Base-by-base conservation (phyloP, 1,140 invertebrate genomes). In the Notospermus geniculatus region DNA sequence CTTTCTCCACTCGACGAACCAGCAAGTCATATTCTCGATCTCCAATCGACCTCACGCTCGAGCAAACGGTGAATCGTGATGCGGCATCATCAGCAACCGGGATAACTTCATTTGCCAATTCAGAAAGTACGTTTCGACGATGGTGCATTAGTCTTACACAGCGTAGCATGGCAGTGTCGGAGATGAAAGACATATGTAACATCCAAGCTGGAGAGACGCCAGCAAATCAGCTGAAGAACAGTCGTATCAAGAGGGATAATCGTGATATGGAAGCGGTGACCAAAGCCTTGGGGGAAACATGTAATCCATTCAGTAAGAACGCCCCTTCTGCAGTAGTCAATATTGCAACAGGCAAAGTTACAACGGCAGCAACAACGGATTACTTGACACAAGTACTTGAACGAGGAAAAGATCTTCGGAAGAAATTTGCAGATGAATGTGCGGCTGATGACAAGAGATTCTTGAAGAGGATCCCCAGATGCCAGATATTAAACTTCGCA, bases 11-110 rank as follows among this genome's bases (percentile, higher is more conserved):
- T 50, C n/a, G 46, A 50, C 46, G 46, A 27, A 50, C 46, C n/a
- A 50, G n/a, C n/a, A 50, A 50, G 19, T 50, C 46, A 5, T 50
- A 50, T 27, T 50, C 46, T 7, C 46, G 46, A 27, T 19, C 5
- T 23, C n/a, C 46, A 5, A 50, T 50, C 46, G 46, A 50, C 46
- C n/a, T 50, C n/a, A 50, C 46, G n/a, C 46, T 50, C 25, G 46
- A 50, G 46, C 46, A 50, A n/a, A 50, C 46, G n/a, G 46, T 50
- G 25, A 50, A 5, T 50, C 46, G 46, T 19, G 46, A 50, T 50
- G 46, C 46, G 4, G 46, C 46, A 23, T 50, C 46, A 50, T 50
- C 46, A 23, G n/a, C 46, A 27, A 50, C 46, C 9, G 46, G 46
- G 25, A 50, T 50, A 50, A 50, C 46, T 23, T 27, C n/a, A 9